Evolutionary conservation across 2,797 vertebrate species (phyloP), one percentile per base, ranked within the genome.

Genomic region (Lacerta agilis): DNA sequence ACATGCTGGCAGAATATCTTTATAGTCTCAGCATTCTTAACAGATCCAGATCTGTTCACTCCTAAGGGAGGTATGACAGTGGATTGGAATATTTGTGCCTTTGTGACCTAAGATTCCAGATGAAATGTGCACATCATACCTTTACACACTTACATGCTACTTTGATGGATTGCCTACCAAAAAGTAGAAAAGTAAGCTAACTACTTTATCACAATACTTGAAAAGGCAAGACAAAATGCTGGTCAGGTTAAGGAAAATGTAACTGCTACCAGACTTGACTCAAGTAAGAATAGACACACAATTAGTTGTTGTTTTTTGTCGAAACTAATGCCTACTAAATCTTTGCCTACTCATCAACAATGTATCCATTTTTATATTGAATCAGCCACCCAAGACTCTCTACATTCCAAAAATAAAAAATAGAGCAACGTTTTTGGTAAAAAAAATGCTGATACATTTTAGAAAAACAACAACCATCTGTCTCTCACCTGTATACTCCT

Each of bases 181-280:
- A 91, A 86, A 38, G 33, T 83, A 86, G 77, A 88, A 89, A 91
- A 90, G 92, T 90, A 85, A 94, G 91, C 80, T 86, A 83, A 86
- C 71, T 94, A 77, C 49, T 91, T 92, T 94, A 96, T 91, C 92
- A 89, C 55, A 73, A 64, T 92, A 94, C 95, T 95, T 96, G 96
- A 96, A 95, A 95, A 96, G 96, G 95, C 92, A 93, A 89, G 82
- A 92, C 61, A 1, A 94, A 87, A 88, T 91, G 92, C 88, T 96
- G 96, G 95, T 91, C 93, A 93, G 91, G 85, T 91, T 92, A 81
- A 73, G 85, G 83, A 86, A 92, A 82, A 76, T 67, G 45, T n/a
- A 92, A 90, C 91, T 91, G 85, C 86, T 96, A 94, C 85, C 96
- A 93, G 49, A 94, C 91, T 94, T 89, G 92, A 93, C 87, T 77